Percentiles rank a stretch among this genome's conserved stretches.
phyloP scores from a whole-genome alignment of 53 echinoderm and acorn worm species.

The Stichopus horrens region DNA sequence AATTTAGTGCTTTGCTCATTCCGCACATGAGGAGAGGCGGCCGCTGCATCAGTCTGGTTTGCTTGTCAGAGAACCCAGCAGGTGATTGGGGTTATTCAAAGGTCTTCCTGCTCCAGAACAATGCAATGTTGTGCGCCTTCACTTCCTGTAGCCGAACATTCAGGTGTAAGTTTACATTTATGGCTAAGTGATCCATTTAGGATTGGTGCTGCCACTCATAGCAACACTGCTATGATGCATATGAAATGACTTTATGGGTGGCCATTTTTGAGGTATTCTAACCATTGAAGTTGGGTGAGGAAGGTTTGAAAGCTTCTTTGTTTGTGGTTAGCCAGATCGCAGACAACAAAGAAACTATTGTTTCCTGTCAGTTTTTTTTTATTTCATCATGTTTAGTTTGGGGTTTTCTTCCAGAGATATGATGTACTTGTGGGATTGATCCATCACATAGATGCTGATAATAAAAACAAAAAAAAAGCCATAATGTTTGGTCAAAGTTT shows the following conservation, averaged over 20 bases:
- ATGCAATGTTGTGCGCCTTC: slow-evolving; percentile 12
- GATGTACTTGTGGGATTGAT: neutral
- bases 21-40: too few species aligned
- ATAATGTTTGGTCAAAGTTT: neutral
- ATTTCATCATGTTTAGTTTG: neutral
- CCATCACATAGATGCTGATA: neutral
- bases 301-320: neutral
- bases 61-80: neutral
- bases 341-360: slow-evolving; percentile 41
- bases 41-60: neutral
- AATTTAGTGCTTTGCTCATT: too few species aligned
- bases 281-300: neutral
- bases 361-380: slow-evolving; percentile 4
- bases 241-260: too few species aligned
- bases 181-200: slow-evolving; percentile 12
- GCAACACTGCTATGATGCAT: neutral
- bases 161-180: slow-evolving; percentile 31
- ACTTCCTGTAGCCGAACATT: neutral
- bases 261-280: slow-evolving; percentile 1
- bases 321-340: slow-evolving; percentile 21
- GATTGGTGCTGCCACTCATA: slow-evolving; percentile 15
- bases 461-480: neutral
- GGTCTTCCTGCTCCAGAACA: slow-evolving; percentile 10
- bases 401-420: neutral
- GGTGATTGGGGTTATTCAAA: slow-evolving; percentile 23